Evolutionary conservation across 37 sponge, comb jelly and placozoan genomes (phyloP), one percentile per base, ranked within the genome.

Genomic region (Oscarella lobularis): DNA sequence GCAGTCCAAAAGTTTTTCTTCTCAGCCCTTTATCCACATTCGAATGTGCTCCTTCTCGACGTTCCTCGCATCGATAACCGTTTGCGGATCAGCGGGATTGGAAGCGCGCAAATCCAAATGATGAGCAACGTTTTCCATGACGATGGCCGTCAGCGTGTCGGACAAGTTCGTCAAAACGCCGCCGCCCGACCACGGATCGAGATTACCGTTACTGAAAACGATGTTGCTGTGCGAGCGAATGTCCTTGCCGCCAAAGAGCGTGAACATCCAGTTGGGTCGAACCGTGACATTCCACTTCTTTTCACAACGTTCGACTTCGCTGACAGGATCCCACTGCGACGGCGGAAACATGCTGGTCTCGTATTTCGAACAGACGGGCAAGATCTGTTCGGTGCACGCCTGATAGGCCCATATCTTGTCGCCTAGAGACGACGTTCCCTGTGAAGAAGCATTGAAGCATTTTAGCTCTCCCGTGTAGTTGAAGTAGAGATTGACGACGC

Each of bases 121-220:
- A 69, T 95, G 96, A 40, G 96, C 96, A 33, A 84, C 93, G 39
- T 80, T 84, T 3, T 87, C 77, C 30, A 94, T 94, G 0, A 81
- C 27, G n/a, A 94, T 85, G 32, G 94, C 91, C 48, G 77, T 67
- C 69, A 97, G 66, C 31, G 79, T 83, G 30, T 83, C 81, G n/a
- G 84, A 74, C 4, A 93, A 31, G 39, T 73, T 68, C 39, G 84
- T 40, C 66, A 90, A 69, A 5, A 97, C 92, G 31, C 89, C 92
- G 72, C 92, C 98, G 9, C 77, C 89, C 40, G 80, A 80, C 98
- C 98, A 97, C 1, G 98, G 98, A 75, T 97, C 98, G 14, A 90
- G 83, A 32, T 73, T 72, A 9, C 98, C 98, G 82, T 97, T 97
- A 37, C 89, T 89, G 77, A 94, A 94, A 35, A 94, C 84, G 72